Conservation (phyloP, 2,797 vertebrate species). For the Enteromius viviparus region DNA sequence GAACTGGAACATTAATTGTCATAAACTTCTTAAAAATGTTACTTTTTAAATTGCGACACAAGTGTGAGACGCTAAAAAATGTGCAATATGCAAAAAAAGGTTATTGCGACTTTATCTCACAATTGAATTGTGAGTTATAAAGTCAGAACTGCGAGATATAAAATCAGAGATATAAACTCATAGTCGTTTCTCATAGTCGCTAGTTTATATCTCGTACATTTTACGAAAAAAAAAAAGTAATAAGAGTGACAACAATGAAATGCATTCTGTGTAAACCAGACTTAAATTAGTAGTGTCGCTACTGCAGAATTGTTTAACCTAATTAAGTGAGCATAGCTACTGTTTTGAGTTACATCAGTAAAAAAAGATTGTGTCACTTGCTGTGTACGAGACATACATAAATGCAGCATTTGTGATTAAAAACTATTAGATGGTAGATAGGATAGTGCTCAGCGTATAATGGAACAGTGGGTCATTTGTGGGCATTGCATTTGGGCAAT, state of each 20-base stretch:
- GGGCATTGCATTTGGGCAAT: slow-evolving; percentile 4
- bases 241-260: neutral
- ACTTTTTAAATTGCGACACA: neutral
- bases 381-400: slow-evolving; percentile 16
- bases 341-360: slow-evolving; percentile 13
- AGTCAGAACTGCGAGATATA: too few relatives aligned
- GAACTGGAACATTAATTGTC: neutral
- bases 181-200: too few relatives aligned
- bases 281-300: neutral
- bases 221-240: neutral
- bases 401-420: slow-evolving; percentile 17
- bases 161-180: too few relatives aligned
- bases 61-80: neutral
- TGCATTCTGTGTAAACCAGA: neutral
- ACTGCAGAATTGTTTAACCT: neutral
- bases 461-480: slow-evolving; percentile 34
- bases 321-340: neutral
- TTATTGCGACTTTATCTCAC: too few relatives aligned
- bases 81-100: neutral
- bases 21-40: neutral
- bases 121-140: too few relatives aligned
- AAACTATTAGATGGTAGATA: neutral
- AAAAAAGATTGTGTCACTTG: slow-evolving; percentile 1
- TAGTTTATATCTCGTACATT: neutral
- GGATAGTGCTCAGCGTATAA: neutral